Evolutionary conservation across 2,113 vertebrate genomes (phyloP).

Genomic region (Pollimyrus isidori): DNA sequence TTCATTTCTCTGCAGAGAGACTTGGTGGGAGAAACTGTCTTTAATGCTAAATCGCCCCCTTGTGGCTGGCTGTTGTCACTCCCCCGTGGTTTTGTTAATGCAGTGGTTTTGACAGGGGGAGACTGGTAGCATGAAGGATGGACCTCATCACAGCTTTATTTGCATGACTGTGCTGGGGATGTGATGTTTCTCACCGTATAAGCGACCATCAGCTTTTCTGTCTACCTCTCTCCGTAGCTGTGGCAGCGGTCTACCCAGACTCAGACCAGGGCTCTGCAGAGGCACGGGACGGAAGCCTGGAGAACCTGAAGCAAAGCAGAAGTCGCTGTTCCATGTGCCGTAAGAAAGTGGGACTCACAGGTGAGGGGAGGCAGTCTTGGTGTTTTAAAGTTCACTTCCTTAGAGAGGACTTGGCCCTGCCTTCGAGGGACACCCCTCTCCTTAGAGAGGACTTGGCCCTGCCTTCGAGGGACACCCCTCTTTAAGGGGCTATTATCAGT

Average conservation of each 20-base stretch:
- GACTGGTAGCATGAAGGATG: neutral
- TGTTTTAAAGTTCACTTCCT: neutral
- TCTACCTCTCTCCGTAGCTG: conserved; percentile 14
- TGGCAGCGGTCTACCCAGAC: conserved; percentile 46
- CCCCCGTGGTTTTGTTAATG: neutral
- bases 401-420: neutral
- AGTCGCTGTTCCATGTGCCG: conserved; percentile 82
- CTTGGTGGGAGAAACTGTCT: neutral
- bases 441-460: neutral
- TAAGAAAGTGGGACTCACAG: conserved; percentile 84
- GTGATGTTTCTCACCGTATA: neutral
- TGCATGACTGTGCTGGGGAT: neutral
- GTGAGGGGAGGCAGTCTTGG: conserved; percentile 47
- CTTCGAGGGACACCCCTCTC: neutral
- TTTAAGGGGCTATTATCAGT: neutral
- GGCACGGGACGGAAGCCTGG: conserved; percentile 63
- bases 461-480: neutral
- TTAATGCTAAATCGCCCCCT: neutral
- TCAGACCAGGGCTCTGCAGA: conserved; percentile 60
- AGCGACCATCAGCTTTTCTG: neutral
- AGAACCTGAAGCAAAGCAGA: conserved; percentile 75
- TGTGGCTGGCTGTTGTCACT: neutral
- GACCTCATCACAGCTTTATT: neutral
- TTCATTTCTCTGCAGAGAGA: neutral
- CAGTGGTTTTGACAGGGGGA: neutral